Percentiles rank a stretch among this genome's conserved stretches.
Conservation (phyloP, 2,888 invertebrate species). For the Colletes collaris region DNA sequence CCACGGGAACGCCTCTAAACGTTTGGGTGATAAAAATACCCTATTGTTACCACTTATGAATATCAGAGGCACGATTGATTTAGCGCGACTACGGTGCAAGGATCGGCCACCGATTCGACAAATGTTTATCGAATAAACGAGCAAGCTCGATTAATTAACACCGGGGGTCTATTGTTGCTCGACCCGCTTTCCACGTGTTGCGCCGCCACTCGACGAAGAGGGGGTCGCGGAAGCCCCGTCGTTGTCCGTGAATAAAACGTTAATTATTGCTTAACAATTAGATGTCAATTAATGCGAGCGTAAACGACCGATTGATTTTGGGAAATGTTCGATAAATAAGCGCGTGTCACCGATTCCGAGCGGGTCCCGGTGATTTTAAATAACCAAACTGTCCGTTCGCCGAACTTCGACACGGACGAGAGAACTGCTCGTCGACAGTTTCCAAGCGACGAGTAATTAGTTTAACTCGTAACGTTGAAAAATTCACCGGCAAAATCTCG, state of each 20-base stretch:
- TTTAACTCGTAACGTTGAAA: constrained; percentile 15
- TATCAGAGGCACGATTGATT: too few relatives aligned
- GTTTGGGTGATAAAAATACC: too few relatives aligned
- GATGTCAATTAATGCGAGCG: constrained; percentile 38
- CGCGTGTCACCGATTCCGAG: background rate
- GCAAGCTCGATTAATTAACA: constrained; percentile 45
- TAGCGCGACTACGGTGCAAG: too few relatives aligned
- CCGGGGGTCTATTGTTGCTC: constrained; percentile 26
- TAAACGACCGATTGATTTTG: constrained; percentile 30
- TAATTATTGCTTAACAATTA: constrained; percentile 44
- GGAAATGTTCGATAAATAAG: constrained; percentile 14
- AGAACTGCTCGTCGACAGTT: background rate
- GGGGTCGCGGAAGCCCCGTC: background rate
- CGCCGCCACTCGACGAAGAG: constrained; percentile 3
- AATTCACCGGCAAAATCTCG: constrained; percentile 26
- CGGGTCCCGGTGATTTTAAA: constrained; percentile 5
- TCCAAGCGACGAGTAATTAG: constrained; percentile 14
- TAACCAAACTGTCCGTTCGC: background rate
- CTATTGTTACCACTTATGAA: too few relatives aligned
- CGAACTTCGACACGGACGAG: constrained; percentile 1
- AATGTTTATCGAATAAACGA: constrained; percentile 51
- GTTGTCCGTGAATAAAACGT: constrained; percentile 34
- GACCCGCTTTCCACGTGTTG: constrained; percentile 36
- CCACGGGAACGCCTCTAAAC: too few relatives aligned
- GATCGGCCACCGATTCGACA: constrained; percentile 23